A percentile compares a stretch with the other conserved stretches of the same genome.
Conservation (phyloP, 2,113 vertebrate genomes). For the Thermophis baileyi region DNA sequence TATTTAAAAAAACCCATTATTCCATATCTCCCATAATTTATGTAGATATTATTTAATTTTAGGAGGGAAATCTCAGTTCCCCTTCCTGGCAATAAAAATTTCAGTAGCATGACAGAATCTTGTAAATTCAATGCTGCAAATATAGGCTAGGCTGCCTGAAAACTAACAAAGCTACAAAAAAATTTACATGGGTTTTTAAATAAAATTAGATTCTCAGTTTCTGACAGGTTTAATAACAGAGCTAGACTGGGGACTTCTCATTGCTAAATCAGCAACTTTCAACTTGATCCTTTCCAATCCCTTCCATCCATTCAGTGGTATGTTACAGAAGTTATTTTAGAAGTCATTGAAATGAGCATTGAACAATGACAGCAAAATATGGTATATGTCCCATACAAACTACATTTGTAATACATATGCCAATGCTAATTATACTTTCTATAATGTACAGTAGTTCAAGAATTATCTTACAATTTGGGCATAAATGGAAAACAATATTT, state of each 20-base stretch:
- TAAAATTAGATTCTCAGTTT: rapidly evolving
- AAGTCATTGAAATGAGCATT: neutral
- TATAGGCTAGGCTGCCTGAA: neutral
- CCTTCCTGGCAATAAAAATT: neutral
- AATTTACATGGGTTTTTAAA: slow-evolving; percentile 7
- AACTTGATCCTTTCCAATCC: neutral
- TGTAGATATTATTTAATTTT: neutral
- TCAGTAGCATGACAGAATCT: rapidly evolving
- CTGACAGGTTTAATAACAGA: neutral
- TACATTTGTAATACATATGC: neutral
- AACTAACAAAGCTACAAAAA: neutral
- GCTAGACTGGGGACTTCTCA: neutral
- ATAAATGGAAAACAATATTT: neutral
- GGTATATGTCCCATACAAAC: neutral
- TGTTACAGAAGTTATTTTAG: neutral
- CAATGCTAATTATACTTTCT: neutral
- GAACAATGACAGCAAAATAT: neutral
- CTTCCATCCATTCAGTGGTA: neutral
- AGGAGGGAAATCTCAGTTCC: neutral
- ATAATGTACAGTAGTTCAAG: neutral
- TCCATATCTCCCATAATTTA: neutral
- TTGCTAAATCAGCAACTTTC: neutral
- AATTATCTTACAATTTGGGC: neutral
- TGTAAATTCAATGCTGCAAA: neutral
- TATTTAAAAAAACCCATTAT: neutral